These are phyloP conservation scores for Syrphus vitripennis DNA, from an alignment of 2,888 invertebrate genomes.

Conservation along the genomic window DNA sequence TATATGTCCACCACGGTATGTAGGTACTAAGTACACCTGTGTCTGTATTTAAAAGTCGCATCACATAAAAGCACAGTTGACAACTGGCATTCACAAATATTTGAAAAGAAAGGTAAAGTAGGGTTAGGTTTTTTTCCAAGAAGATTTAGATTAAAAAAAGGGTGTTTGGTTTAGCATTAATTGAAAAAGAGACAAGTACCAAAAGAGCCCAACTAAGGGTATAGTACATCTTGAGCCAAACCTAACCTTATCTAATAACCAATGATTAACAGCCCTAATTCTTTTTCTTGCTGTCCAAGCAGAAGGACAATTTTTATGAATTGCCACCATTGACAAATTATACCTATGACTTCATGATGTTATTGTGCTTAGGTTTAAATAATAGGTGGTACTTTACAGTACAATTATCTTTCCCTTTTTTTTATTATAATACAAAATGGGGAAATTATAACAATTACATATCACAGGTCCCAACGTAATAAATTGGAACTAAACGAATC, in stretches of 20 bases:
- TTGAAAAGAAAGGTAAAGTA: background rate
- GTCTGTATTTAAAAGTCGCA: background rate
- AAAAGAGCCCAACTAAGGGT: background rate
- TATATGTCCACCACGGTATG: no score
- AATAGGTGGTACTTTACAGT: no score
- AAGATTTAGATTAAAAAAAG: background rate
- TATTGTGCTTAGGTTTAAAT: background rate
- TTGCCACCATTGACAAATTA: slow-evolving; percentile 7
- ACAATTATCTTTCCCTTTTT: background rate
- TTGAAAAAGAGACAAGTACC: background rate
- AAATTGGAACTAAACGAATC: no score
- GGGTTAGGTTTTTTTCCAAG: background rate
- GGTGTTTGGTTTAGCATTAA: background rate
- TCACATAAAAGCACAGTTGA: slow-evolving; percentile 4
- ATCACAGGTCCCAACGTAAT: no score
- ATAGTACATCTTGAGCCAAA: no score
- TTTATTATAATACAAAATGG: background rate
- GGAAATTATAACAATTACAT: no score
- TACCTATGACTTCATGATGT: background rate
- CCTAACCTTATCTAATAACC: slow-evolving; percentile 12
- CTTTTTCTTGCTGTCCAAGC: background rate
- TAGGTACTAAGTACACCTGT: no score
- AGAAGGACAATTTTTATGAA: background rate
- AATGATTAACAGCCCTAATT: background rate
- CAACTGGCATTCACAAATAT: background rate